A percentile compares a stretch with the other conserved stretches of the same genome.
Evolutionary conservation across 2,888 invertebrate species (phyloP).

Genomic region (Marronus borbonicus): DNA sequence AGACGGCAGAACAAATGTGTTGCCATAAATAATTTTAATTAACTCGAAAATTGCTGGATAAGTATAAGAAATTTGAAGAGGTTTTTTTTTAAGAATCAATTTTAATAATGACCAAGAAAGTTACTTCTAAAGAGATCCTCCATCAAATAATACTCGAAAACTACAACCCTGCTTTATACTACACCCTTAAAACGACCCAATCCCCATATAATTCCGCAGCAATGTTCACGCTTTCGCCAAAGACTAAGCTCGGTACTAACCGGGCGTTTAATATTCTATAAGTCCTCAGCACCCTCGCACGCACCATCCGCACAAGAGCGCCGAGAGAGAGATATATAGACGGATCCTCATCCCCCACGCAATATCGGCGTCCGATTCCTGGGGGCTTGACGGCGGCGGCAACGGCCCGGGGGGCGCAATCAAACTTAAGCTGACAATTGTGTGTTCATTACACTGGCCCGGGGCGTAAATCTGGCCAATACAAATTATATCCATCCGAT

Average conservation of each 20-base stretch:
- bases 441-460: slow-evolving; percentile 60
- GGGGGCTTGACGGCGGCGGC: slow-evolving; percentile 35
- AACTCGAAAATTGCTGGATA: too few species aligned
- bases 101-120: too few species aligned
- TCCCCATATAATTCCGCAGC: slow-evolving; percentile 26
- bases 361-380: slow-evolving; percentile 24
- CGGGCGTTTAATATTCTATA: slow-evolving; percentile 69
- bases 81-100: too few species aligned
- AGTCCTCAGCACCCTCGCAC: slow-evolving; percentile 63
- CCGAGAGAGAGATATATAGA: slow-evolving; percentile 15
- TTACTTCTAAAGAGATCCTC: too few species aligned
- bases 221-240: slow-evolving; percentile 59
- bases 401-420: slow-evolving; percentile 66
- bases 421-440: slow-evolving; percentile 70
- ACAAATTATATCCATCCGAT: slow-evolving; percentile 69
- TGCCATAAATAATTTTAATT: too few species aligned
- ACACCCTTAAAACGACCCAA: background rate
- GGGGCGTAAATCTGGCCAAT: slow-evolving; percentile 72
- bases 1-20: too few species aligned
- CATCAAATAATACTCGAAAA: too few species aligned
- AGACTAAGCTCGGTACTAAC: slow-evolving; percentile 64
- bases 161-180: background rate
- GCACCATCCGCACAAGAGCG: slow-evolving; percentile 36
- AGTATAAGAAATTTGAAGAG: too few species aligned
- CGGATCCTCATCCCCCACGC: slow-evolving; percentile 31